Percentiles rank a stretch among this genome's conserved stretches.
phyloP scores from a whole-genome alignment of 2,888 invertebrate genomes.

The Crocallis elinguaria region DNA sequence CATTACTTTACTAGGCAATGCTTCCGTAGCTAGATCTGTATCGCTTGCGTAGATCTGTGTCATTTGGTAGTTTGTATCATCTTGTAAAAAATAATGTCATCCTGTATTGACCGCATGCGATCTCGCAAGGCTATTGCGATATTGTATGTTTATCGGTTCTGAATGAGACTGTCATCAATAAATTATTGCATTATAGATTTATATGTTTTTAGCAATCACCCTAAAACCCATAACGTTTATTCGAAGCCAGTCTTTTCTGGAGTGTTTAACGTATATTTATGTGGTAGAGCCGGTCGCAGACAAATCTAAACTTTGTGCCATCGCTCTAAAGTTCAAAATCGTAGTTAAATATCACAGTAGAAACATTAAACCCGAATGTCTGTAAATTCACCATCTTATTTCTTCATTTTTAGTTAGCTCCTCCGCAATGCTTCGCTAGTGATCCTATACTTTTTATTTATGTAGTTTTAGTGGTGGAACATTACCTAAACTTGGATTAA shows the following conservation, averaged over 20 bases:
- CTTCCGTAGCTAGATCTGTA: slow-evolving; percentile 50
- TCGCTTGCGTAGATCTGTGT: slow-evolving; percentile 44
- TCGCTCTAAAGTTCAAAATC: slow-evolving; percentile 57
- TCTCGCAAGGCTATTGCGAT: slow-evolving; percentile 52
- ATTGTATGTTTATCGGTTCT: slow-evolving; percentile 36
- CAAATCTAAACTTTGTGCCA: slow-evolving; percentile 56
- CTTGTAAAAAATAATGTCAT: slow-evolving; percentile 52
- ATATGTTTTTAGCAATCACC: slow-evolving; percentile 48
- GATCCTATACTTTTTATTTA: slow-evolving; percentile 49
- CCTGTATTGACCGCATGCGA: slow-evolving; percentile 63
- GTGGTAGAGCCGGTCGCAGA: slow-evolving; percentile 39
- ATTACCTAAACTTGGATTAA: neutral
- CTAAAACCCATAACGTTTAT: slow-evolving; percentile 42
- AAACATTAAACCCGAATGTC: slow-evolving; percentile 78
- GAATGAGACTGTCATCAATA: slow-evolving; percentile 39
- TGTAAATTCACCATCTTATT: slow-evolving; percentile 80
- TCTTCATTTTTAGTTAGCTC: slow-evolving; percentile 81
- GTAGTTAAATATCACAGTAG: slow-evolving; percentile 42
- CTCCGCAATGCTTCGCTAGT: slow-evolving; percentile 76
- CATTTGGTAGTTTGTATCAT: slow-evolving; percentile 46
- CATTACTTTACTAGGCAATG: slow-evolving; percentile 63
- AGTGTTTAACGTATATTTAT: slow-evolving; percentile 60
- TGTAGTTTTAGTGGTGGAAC: slow-evolving; percentile 39
- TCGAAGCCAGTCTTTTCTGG: slow-evolving; percentile 47
- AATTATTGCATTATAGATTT: slow-evolving; percentile 42